Base-by-base conservation (phyloP, 2,888 invertebrate species). In the Mystacides longicornis region DNA sequence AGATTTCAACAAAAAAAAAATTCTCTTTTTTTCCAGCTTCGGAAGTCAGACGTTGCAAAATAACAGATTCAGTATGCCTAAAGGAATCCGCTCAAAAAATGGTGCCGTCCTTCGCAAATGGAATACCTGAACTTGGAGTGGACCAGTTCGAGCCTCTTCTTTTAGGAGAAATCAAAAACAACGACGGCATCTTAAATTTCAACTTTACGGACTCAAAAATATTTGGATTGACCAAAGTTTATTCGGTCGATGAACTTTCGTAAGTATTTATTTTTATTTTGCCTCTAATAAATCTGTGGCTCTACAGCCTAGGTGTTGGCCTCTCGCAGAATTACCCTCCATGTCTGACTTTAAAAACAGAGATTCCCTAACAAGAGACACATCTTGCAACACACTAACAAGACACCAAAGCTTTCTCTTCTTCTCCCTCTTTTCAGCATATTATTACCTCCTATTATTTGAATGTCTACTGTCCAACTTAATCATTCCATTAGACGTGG, bases 61-160 rank as follows among this genome's bases (percentile, higher is more conserved):
- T 67, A 1, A 73, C 74, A 21, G 76, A 77, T 61, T 71, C 74
- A 0, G 64, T 68, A 23, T 77, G 77, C 61, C 66, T 74, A 14
- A 68, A 73, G 63, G 66, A 68, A 31, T 68, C 68, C 47, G 71
- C 75, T 55, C 22, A 64, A 0, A 58, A 57, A 0, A 71, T 68
- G 0, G 73, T 74, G 0, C 65, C 71, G 0, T 64, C 63, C 9
- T 7, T 58, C 2, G 47, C 19, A 2, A 49, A 48, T 4, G 52
- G 54, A 3, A 23, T 55, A n/a, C 58, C 58, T 11, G 55, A 58
- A 16, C 2, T 48, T 1, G 53, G 45, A 2, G n/a, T 58, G 7
- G 16, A 4, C 9, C 50, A 19, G 11, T 47, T 55, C 18, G 55
- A 55, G 7, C 55, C 55, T 2, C 2, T 53, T 19, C 33, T n/a